These are phyloP conservation scores for Lasiurus borealis DNA, from an alignment of 2,113 vertebrate species.

Conservation along the genomic window DNA sequence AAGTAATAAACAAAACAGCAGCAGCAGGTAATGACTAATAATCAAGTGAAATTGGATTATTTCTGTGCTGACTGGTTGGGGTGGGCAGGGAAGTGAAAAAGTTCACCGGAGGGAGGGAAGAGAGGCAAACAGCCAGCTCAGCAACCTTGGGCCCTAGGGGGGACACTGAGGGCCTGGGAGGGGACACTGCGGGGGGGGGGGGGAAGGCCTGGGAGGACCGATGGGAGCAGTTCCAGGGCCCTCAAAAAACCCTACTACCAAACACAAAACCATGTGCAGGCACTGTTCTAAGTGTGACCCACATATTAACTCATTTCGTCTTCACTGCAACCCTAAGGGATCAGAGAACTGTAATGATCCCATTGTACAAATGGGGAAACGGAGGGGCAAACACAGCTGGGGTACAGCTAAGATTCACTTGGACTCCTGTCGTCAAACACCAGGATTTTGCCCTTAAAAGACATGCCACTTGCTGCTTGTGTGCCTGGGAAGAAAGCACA, in stretches of 20 bases:
- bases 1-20: conserved; percentile 78
- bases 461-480: background rate
- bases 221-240: background rate
- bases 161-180: conserved; percentile 17
- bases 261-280: rapidly evolving
- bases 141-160: background rate
- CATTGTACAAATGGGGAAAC: background rate
- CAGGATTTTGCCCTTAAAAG: background rate
- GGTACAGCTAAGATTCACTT: background rate
- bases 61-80: conserved; percentile 79
- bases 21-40: conserved; percentile 87
- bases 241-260: rapidly evolving
- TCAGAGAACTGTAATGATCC: background rate
- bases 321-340: background rate
- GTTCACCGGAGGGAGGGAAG: conserved; percentile 69
- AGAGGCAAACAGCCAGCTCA: conserved; percentile 74
- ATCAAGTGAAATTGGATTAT: conserved; percentile 89
- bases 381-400: background rate
- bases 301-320: rapidly evolving
- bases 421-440: background rate
- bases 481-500: background rate
- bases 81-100: conserved; percentile 70
- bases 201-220: background rate
- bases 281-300: rapidly evolving
- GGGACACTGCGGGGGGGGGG: background rate